phyloP scores from a whole-genome alignment of 1,140 invertebrate species.

The Ceratina australensis region DNA sequence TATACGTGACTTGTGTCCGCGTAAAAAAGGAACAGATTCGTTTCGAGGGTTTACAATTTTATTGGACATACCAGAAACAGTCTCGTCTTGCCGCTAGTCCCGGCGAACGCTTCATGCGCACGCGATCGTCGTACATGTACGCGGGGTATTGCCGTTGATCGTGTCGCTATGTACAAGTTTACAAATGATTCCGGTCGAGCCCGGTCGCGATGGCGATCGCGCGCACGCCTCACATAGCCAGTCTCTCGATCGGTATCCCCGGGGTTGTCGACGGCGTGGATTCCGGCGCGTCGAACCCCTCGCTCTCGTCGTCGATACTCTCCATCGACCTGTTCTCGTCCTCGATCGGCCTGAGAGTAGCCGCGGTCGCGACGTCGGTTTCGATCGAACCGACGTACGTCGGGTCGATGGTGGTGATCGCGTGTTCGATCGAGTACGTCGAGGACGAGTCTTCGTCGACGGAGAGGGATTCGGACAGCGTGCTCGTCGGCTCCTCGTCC shows the following conservation, averaged over 20 bases:
- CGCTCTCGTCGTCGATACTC: conserved; percentile 6
- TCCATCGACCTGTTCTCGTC: conserved; percentile 19
- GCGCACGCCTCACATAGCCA: conserved; percentile 39
- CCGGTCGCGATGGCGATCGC: not conserved
- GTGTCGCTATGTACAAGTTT: conserved; percentile 59
- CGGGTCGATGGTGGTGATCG: conserved; percentile 24
- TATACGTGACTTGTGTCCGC: too few relatives aligned
- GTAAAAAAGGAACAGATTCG: too few relatives aligned
- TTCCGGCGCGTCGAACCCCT: conserved; percentile 15
- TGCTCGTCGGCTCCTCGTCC: conserved; percentile 28
- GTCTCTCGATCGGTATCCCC: conserved; percentile 34
- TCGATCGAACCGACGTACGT: conserved; percentile 27
- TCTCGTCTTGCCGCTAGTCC: not conserved
- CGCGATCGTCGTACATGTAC: conserved; percentile 36
- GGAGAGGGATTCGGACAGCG: conserved; percentile 14
- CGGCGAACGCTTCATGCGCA: not conserved
- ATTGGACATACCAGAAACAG: too few relatives aligned
- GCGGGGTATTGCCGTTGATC: conserved; percentile 27
- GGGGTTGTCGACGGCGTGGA: conserved; percentile 2
- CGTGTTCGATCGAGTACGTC: conserved; percentile 34
- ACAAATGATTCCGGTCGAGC: conserved; percentile 33
- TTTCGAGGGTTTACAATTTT: too few relatives aligned
- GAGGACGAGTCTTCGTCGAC: conserved; percentile 43
- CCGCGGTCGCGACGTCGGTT: conserved; percentile 30
- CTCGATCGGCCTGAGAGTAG: conserved; percentile 30